Base-by-base conservation (phyloP, 2,888 invertebrate genomes). In the Odontomyia ornata region DNA sequence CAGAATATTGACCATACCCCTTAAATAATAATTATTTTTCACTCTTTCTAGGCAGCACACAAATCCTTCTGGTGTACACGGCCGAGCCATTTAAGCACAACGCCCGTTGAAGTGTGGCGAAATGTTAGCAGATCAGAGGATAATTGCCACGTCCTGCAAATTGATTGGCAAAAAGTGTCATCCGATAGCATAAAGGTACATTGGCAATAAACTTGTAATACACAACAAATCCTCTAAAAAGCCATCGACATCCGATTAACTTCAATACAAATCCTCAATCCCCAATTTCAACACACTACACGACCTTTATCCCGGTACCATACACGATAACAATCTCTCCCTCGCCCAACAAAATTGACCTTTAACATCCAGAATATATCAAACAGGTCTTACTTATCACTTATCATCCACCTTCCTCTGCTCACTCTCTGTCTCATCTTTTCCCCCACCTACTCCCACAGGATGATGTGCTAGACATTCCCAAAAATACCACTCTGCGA, bases 51-150 rank as follows among this genome's bases (percentile, higher is more conserved):
- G 89, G 91, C 91, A 71, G 90, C 90, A 81, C 88, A 89, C 79
- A 89, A 90, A 79, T 89, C 91, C 62, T 91, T 90, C 82, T 93
- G 93, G 93, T 94, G 94, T 83, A 88, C 89, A 76, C 86, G 89
- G 76, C 92, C 93, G 0, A 85, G 87, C 0, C 88, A 89, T 79
- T 87, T 92, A 25, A 83, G 88, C 47, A 83, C 88, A 78, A 83
- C 92, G 43, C 86, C 90, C 0, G 82, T 90, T 52, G 86, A 88
- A 0, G 83, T 86, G 46, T 93, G 93, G 93, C 90, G 89, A 75
- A 91, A 92, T 84, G 88, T 91, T 81, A 92, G 91, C 80, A 91
- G 91, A 83, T 90, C 92, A 27, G 77, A 85, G 1, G 89, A 90
- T 79, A 88, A 88, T 28, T 93, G 93, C 82, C 85, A 82, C 67